A percentile compares a stretch with the other conserved stretches of the same genome.
Evolutionary conservation across 1,140 invertebrate species (phyloP).

Genomic region (Muscidifurax raptorellus): DNA sequence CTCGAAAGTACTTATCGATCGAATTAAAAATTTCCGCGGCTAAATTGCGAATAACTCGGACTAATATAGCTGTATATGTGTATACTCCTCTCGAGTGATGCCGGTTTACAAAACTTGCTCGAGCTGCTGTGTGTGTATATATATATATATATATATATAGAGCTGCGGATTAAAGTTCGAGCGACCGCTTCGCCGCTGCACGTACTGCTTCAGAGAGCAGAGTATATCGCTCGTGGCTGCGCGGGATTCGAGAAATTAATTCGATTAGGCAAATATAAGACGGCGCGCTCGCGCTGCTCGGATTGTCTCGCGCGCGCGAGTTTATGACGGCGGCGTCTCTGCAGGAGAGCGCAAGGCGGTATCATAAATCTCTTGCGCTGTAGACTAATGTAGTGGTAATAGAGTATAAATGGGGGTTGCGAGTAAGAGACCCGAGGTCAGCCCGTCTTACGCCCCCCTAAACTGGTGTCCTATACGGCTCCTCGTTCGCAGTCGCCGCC

Average conservation of each 20-base stretch:
- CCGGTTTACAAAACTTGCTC: background rate
- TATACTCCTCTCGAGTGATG: background rate
- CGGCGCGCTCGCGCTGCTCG: background rate
- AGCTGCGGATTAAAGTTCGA: slow-evolving; percentile 14
- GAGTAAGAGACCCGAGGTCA: slow-evolving; percentile 68
- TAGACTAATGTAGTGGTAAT: slow-evolving; percentile 76
- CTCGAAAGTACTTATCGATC: slow-evolving; percentile 22
- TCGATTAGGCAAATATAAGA: slow-evolving; percentile 35
- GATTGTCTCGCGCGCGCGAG: slow-evolving; percentile 8
- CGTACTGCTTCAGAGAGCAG: background rate
- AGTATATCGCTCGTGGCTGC: background rate
- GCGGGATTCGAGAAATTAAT: slow-evolving; percentile 18
- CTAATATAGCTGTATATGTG: background rate
- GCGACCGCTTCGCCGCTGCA: background rate
- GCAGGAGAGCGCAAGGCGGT: slow-evolving; percentile 47
- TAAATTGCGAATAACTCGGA: background rate
- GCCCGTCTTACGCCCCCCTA: slow-evolving; percentile 73
- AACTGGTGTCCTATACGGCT: slow-evolving; percentile 68
- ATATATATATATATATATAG: no score
- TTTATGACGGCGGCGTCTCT: slow-evolving; percentile 32
- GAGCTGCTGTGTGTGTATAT: no score
- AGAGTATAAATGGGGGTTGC: slow-evolving; percentile 75
- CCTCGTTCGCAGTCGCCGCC: background rate
- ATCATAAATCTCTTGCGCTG: slow-evolving; percentile 72
- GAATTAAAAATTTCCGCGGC: slow-evolving; percentile 14